Percentiles rank a stretch among this genome's conserved stretches.
These are phyloP conservation scores for Ranitomeya variabilis DNA, from an alignment of 2,113 vertebrate genomes.

Conservation along the genomic window DNA sequence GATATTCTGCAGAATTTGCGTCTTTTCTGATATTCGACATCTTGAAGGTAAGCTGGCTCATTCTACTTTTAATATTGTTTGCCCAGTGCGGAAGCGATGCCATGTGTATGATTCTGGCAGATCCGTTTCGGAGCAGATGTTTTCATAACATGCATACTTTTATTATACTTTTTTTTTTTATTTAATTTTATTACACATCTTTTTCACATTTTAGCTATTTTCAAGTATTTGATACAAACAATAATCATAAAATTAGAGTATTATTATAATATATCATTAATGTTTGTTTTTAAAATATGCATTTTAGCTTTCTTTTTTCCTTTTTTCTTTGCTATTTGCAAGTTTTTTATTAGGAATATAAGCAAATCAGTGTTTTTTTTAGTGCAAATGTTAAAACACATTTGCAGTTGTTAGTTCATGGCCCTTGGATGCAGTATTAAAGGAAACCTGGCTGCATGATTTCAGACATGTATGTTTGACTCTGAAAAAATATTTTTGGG, in stretches of 20 bases:
- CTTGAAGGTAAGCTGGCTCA: constrained; percentile 68
- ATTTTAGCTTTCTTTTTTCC: background rate
- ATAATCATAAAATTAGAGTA: too few relatives aligned
- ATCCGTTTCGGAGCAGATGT: background rate
- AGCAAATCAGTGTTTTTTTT: background rate
- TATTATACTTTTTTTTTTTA: background rate
- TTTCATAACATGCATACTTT: background rate
- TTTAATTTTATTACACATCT: background rate
- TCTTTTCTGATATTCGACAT: constrained; percentile 70
- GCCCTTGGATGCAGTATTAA: background rate
- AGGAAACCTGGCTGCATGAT: too few relatives aligned
- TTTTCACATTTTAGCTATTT: too few relatives aligned
- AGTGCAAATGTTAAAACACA: background rate
- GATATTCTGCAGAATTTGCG: constrained; percentile 63
- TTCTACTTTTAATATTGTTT: background rate
- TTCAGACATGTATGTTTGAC: too few relatives aligned
- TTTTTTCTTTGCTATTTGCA: background rate
- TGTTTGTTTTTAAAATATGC: background rate
- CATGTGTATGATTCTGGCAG: background rate
- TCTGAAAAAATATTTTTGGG: too few relatives aligned
- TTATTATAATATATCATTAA: background rate
- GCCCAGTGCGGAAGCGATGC: background rate
- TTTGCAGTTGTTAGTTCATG: background rate
- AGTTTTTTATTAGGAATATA: background rate
- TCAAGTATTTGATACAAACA: too few relatives aligned